Conservation (phyloP, 1,140 invertebrate species). For the Ceratosolen fusciceps region DNA sequence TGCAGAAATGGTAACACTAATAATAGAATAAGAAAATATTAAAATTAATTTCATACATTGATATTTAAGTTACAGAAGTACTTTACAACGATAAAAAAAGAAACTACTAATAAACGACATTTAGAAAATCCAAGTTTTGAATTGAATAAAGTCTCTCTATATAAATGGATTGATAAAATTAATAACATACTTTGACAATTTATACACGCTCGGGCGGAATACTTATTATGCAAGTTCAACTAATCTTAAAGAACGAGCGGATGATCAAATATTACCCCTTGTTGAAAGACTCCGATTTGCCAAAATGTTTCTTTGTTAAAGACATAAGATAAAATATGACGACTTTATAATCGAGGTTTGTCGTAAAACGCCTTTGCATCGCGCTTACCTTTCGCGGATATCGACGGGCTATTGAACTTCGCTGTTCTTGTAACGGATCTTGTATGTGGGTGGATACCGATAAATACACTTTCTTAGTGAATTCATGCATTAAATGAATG, state of each 20-base stretch:
- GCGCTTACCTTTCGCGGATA: constrained; percentile 24
- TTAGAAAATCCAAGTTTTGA: too few relatives aligned
- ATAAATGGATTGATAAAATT: too few relatives aligned
- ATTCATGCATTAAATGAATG: neutral
- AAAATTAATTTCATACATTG: too few relatives aligned
- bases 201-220: neutral
- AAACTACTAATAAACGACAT: too few relatives aligned
- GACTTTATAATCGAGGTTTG: constrained; percentile 40
- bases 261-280: neutral
- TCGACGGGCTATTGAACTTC: neutral
- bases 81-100: too few relatives aligned
- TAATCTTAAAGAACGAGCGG: neutral
- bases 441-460: neutral
- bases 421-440: constrained; percentile 19
- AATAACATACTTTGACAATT: neutral
- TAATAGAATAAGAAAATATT: too few relatives aligned
- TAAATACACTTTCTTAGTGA: neutral
- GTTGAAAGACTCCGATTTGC: neutral
- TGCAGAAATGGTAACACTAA: too few relatives aligned
- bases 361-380: neutral
- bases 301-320: constrained; percentile 35
- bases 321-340: constrained; percentile 41
- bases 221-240: neutral
- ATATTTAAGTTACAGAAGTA: too few relatives aligned
- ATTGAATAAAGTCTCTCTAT: too few relatives aligned